Conservation (phyloP, 1,140 invertebrate genomes). For the Leptopilina clavipes region DNA sequence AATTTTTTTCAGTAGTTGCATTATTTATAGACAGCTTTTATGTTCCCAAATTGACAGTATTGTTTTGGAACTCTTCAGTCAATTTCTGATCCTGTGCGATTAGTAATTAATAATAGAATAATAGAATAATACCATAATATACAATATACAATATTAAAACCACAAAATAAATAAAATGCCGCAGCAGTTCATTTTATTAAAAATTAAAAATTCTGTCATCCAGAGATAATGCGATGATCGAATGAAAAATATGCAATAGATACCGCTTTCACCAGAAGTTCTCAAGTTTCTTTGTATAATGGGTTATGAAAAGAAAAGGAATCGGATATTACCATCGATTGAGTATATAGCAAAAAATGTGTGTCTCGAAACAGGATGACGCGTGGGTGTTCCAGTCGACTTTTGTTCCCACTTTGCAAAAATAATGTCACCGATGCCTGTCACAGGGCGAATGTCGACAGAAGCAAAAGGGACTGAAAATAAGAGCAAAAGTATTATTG, state of each 20-base stretch:
- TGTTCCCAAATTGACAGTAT: too few species aligned
- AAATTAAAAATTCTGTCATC: neutral
- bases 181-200: neutral
- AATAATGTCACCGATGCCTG: neutral
- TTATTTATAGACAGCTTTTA: too few species aligned
- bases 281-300: neutral
- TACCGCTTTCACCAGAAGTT: neutral
- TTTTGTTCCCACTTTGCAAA: neutral
- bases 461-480: constrained; percentile 30
- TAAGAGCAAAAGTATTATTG: constrained; percentile 38
- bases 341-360: neutral
- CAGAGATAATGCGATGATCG: neutral
- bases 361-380: neutral
- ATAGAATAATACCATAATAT: too few species aligned
- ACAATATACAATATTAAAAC: too few species aligned
- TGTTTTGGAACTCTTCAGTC: too few species aligned
- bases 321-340: neutral
- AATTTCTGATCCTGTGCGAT: too few species aligned
- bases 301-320: neutral
- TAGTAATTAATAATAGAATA: too few species aligned
- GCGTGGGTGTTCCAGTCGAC: neutral
- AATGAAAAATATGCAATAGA: neutral
- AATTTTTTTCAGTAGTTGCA: too few species aligned
- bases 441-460: neutral
- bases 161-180: neutral